Conservation (phyloP, 2,888 invertebrate species). For the Suillia variegata region DNA sequence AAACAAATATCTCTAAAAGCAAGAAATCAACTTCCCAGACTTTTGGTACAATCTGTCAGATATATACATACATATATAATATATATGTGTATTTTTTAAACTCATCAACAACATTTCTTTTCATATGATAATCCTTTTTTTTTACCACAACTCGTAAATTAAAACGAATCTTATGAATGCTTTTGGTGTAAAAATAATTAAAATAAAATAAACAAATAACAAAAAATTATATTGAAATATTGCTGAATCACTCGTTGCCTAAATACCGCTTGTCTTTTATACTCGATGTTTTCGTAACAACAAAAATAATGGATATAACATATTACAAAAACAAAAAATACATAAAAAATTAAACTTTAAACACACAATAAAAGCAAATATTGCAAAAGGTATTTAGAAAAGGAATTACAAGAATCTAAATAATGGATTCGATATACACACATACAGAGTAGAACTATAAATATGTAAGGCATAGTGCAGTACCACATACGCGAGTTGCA, state of each 20-base stretch:
- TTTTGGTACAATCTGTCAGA: no score
- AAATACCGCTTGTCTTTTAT: slow-evolving; percentile 59
- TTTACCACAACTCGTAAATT: slow-evolving; percentile 29
- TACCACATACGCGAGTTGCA: no score
- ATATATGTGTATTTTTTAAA: no score
- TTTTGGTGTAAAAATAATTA: slow-evolving; percentile 46
- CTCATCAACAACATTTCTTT: background rate
- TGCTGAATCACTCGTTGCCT: slow-evolving; percentile 60
- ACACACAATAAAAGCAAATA: slow-evolving; percentile 7
- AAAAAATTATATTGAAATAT: slow-evolving; percentile 30
- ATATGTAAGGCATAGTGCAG: no score
- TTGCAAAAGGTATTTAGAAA: slow-evolving; percentile 3
- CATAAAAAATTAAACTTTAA: slow-evolving; percentile 9
- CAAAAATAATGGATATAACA: slow-evolving; percentile 27
- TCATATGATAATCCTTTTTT: no score
- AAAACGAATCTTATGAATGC: slow-evolving; percentile 56
- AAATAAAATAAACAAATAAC: no score
- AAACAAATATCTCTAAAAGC: no score
- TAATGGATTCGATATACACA: background rate
- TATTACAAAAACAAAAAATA: slow-evolving; percentile 20
- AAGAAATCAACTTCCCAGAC: no score
- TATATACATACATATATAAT: no score
- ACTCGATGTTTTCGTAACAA: slow-evolving; percentile 53
- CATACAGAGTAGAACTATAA: no score
- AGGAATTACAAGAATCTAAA: background rate